Base-by-base conservation (phyloP, 1,140 invertebrate species). In the Phocides pigmalion region DNA sequence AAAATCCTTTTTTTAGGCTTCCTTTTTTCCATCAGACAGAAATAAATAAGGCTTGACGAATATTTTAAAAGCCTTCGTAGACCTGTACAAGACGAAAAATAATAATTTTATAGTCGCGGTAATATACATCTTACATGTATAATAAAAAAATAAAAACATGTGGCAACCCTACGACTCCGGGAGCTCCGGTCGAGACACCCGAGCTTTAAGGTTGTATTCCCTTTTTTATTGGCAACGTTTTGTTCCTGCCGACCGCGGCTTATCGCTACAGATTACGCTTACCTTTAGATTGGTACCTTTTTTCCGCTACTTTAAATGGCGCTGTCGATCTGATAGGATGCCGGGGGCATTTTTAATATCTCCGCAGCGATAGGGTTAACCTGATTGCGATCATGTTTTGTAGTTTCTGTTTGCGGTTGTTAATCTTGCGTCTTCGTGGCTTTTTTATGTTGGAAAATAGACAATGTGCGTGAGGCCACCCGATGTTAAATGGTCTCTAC, bases 191-290 rank as follows among this genome's bases (percentile, higher is more conserved):
- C 49, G 16, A 61, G 32, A 42, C 56, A 41, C 25, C 22, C 46
- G 28, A 65, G 56, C 63, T 37, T 47, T 56, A 65, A 53, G 50
- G 39, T 50, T 49, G 58, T 62, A 49, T 62, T 67, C 50, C 16
- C 42, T 56, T 51, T 35, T 67, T 62, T 46, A 50, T 28, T 61
- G 42, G 44, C 64, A 22, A 22, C 65, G 44, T 67, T 67, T 62
- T 62, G 65, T 62, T 62, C 44, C 47, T 53, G 50, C 49, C 56
- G 56, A 41, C 56, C 56, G 39, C 46, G 49, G 37, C 64, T 67
- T 67, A 67, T 67, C 65, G 58, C 20, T 35, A 67, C 65, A 67
- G 65, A 67, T 67, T 62, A 67, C 62, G 65, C 65, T 54, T 62
- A 58, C 65, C 53, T 53, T 41, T 67, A 62, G 56, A 62, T 56